These are phyloP conservation scores for Trogon melanurus DNA, from an alignment of 2,113 vertebrate genomes.

Conservation along the genomic window DNA sequence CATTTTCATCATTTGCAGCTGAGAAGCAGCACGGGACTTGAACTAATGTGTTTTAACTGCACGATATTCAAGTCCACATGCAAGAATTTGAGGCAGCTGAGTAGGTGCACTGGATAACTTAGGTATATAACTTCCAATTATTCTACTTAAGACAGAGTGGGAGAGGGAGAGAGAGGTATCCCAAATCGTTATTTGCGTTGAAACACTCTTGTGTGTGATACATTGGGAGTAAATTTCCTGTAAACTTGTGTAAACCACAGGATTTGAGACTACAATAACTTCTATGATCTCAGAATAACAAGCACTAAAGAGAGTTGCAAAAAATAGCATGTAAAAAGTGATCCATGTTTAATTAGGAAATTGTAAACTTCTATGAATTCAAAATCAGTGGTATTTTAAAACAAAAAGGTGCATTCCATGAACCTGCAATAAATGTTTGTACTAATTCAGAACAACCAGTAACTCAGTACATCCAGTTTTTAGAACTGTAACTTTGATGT, in stretches of 20 bases:
- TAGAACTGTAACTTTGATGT: neutral
- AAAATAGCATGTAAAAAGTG: neutral
- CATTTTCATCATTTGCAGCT: neutral
- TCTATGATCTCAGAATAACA: neutral
- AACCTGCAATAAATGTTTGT: neutral
- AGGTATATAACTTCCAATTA: neutral
- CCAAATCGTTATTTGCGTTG: neutral
- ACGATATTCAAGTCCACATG: neutral
- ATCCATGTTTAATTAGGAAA: neutral
- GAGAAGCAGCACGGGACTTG: neutral
- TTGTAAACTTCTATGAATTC: neutral
- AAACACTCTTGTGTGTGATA: neutral
- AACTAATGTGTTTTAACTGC: neutral
- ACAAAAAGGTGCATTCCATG: neutral
- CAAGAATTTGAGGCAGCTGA: neutral
- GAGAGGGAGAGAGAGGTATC: neutral
- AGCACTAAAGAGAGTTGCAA: neutral
- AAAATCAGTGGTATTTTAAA: neutral
- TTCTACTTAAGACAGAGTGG: neutral
- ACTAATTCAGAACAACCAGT: neutral
- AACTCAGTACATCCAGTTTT: neutral
- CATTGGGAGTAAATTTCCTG: neutral
- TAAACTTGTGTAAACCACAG: neutral
- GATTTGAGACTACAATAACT: neutral
- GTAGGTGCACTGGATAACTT: neutral